Conservation (phyloP, 2,113 vertebrate genomes). For the Periophthalmus modestus region DNA sequence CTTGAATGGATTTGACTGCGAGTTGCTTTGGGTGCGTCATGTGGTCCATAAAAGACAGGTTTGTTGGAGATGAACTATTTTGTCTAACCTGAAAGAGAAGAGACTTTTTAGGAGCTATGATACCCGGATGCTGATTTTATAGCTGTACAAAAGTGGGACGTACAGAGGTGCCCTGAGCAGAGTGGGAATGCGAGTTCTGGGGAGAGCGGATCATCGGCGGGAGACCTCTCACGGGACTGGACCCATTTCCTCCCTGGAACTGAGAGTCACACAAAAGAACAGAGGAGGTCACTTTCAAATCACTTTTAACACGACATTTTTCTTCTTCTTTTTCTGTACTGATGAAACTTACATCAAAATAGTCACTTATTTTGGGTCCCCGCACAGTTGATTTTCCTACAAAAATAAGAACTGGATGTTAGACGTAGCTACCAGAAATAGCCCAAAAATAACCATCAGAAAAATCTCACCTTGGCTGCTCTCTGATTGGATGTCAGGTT, state of each 20-base stretch:
- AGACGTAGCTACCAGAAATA: neutral
- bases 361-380: conserved; percentile 99
- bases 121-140: neutral
- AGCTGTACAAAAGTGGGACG: conserved; percentile 54
- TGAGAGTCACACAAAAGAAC: conserved; percentile 54
- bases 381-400: conserved; percentile 90
- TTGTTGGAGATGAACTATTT: conserved; percentile 96
- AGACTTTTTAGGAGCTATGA: neutral
- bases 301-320: conserved; percentile 4
- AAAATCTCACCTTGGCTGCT: conserved; percentile 91
- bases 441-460: neutral
- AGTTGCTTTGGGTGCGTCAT: conserved; percentile 92
- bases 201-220: conserved; percentile 93
- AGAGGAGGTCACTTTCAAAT: conserved; percentile 18
- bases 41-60: conserved; percentile 95
- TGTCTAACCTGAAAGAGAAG: conserved; percentile 86
- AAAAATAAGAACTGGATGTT: conserved; percentile 26
- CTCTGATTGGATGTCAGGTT: conserved; percentile 96
- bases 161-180: conserved; percentile 90
- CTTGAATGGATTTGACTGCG: conserved; percentile 94
- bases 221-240: conserved; percentile 93
- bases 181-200: conserved; percentile 97
- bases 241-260: conserved; percentile 97
- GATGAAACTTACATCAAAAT: conserved; percentile 93
- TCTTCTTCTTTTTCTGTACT: neutral